A percentile compares a stretch with the other conserved stretches of the same genome.
phyloP scores from a whole-genome alignment of 2,888 invertebrate genomes.

The Pharmacophagus antenor region DNA sequence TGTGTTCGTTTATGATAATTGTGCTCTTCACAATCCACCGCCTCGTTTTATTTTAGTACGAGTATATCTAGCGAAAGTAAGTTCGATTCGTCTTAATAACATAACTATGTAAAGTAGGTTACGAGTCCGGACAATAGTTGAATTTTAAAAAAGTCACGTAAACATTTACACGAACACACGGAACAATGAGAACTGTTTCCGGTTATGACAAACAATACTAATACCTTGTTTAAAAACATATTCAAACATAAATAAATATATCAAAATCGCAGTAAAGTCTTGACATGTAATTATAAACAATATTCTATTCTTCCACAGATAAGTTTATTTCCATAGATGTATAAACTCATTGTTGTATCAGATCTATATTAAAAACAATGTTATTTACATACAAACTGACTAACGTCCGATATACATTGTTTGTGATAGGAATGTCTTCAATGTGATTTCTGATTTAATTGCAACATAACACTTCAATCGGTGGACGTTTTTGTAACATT shows the following conservation, averaged over 20 bases:
- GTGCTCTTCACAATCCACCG: conserved; percentile 31
- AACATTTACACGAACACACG: conserved; percentile 26
- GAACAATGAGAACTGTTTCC: conserved; percentile 20
- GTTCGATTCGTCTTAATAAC: conserved; percentile 32
- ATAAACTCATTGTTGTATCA: conserved; percentile 14
- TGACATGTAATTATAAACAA: conserved; percentile 24
- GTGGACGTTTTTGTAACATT: too few relatives aligned
- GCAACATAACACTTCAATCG: too few relatives aligned
- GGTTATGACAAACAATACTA: conserved; percentile 27
- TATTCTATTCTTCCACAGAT: neutral
- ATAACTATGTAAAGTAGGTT: conserved; percentile 32
- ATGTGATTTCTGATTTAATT: neutral
- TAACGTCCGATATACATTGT: neutral
- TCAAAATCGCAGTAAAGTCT: conserved; percentile 21
- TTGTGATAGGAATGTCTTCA: neutral
- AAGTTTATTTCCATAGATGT: neutral
- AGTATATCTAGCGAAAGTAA: conserved; percentile 36
- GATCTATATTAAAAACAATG: neutral
- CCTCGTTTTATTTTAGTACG: conserved; percentile 35
- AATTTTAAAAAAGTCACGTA: conserved; percentile 30
- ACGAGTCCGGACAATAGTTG: conserved; percentile 30
- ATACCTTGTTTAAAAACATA: conserved; percentile 39
- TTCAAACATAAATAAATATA: conserved; percentile 25
- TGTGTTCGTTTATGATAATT: conserved; percentile 28
- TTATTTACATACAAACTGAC: neutral